Base-by-base conservation (phyloP, 1,140 invertebrate genomes). In the Ceratina calcarata region DNA sequence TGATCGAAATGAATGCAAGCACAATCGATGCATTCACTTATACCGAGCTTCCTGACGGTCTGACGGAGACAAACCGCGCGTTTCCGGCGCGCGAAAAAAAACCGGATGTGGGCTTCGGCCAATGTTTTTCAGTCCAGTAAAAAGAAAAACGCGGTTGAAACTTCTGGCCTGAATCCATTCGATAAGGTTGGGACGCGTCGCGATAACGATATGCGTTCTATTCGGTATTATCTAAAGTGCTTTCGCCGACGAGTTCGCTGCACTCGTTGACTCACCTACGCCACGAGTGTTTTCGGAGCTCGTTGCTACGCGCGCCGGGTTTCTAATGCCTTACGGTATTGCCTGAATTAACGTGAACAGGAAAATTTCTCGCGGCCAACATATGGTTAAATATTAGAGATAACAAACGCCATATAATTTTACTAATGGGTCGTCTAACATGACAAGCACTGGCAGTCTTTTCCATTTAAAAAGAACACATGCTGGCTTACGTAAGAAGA, bases 211-310 rank as follows among this genome's bases (percentile, higher is more conserved):
- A 62, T 64, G 45, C 18, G 53, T 51, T 45, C 78, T 64, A 74
- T 79, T 62, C 72, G 27, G 12, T 10, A 58, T 71, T 71, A 76
- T 83, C 78, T 80, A 70, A 80, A 80, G 53, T 70, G 62, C 49
- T 58, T 61, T 80, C 55, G 24, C 53, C 37, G 10, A n/a, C 24
- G 57, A 57, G 67, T 80, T 80, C 67, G 72, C 53, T 70, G 78
- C 66, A 75, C 81, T 61, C 51, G 51, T 65, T 74, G 65, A 69
- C 61, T 80, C 51, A 75, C 45, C 72, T 74, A 61, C 15, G 37
- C 18, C 24, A 45, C 37, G 3, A 55, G 20, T 27, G 49, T 57
- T 72, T 62, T 37, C 1, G 45, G 24, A 22, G 12, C n/a, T n/a
- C 18, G 24, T 53, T 13, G 20, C 20, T 22, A 45, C 16, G 4